Percentiles rank a stretch among this genome's conserved stretches.
Conservation (phyloP, 92 coral and sea anemone genomes). For the Porites lobata region DNA sequence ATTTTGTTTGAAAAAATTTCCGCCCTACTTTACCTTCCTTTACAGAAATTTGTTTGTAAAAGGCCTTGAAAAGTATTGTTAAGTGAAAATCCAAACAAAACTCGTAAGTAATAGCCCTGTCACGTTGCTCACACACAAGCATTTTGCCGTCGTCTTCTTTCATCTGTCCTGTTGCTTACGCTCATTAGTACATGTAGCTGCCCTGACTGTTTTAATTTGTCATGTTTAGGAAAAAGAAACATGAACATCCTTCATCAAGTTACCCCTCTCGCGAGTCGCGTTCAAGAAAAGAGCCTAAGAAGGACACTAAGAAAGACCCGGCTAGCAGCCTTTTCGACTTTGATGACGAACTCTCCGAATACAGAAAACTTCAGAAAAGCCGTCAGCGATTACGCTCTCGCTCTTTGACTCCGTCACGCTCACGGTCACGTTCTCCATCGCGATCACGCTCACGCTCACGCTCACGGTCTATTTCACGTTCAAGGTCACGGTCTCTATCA, state of each 20-base stretch:
- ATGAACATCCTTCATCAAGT: slow-evolving; percentile 14
- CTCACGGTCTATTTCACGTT: slow-evolving; percentile 72
- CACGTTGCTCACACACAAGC: no score
- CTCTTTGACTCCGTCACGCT: slow-evolving; percentile 73
- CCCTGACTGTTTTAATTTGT: background rate
- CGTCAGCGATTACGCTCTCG: slow-evolving; percentile 73
- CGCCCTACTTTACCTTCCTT: no score
- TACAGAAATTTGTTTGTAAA: no score
- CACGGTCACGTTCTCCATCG: slow-evolving; percentile 83
- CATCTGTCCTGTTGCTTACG: no score
- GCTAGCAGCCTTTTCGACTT: slow-evolving; percentile 63
- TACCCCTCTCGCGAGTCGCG: slow-evolving; percentile 15
- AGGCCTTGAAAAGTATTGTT: no score
- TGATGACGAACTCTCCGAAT: slow-evolving; percentile 89
- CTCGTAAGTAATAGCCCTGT: no score
- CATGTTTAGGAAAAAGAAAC: slow-evolving; percentile 22
- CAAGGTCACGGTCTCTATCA: slow-evolving; percentile 89
- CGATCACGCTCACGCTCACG: slow-evolving; percentile 84
- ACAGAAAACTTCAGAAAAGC: slow-evolving; percentile 82
- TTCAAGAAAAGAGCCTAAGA: slow-evolving; percentile 36
- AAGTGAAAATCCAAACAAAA: no score
- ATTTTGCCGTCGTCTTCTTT: no score
- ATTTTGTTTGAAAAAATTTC: no score
- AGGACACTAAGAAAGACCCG: slow-evolving; percentile 27
- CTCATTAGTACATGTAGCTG: background rate